Evolutionary conservation across 2,888 invertebrate genomes (phyloP).

Genomic region (Argyresthia albistria): DNA sequence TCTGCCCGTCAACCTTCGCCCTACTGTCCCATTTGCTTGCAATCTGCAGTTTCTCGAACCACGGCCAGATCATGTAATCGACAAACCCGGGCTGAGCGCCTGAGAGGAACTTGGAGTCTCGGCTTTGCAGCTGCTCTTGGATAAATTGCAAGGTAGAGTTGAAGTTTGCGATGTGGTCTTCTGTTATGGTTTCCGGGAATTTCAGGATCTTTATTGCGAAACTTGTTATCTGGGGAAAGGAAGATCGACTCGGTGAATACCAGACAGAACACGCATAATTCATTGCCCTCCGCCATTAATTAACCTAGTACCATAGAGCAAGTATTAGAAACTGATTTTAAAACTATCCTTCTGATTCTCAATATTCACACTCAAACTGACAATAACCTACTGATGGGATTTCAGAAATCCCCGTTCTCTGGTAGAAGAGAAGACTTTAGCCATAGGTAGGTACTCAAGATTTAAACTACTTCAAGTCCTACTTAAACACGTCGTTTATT

Average conservation of each 20-base stretch:
- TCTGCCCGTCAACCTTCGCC: conserved; percentile 62
- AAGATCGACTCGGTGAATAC: background rate
- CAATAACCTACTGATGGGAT: no score
- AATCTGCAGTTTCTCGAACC: conserved; percentile 78
- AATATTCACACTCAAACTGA: no score
- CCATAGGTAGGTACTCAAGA: no score
- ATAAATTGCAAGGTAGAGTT: conserved; percentile 68
- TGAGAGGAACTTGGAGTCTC: conserved; percentile 74
- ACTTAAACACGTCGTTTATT: no score
- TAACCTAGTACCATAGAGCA: no score
- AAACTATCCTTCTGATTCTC: no score
- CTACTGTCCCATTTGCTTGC: conserved; percentile 58
- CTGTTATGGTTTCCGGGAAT: conserved; percentile 30
- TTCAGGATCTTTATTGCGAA: conserved; percentile 29
- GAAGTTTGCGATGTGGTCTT: conserved; percentile 27
- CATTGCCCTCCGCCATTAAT: no score
- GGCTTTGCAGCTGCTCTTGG: conserved; percentile 73
- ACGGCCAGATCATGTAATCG: conserved; percentile 91
- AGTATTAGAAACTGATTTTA: no score
- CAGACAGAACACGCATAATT: no score
- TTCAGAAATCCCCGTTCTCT: no score
- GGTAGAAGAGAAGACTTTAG: no score
- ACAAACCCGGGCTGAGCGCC: conserved; percentile 81
- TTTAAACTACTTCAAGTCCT: no score
- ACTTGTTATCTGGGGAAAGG: conserved; percentile 28